Base-by-base conservation (phyloP, 2,113 vertebrate species). In the Chaetops frenatus region DNA sequence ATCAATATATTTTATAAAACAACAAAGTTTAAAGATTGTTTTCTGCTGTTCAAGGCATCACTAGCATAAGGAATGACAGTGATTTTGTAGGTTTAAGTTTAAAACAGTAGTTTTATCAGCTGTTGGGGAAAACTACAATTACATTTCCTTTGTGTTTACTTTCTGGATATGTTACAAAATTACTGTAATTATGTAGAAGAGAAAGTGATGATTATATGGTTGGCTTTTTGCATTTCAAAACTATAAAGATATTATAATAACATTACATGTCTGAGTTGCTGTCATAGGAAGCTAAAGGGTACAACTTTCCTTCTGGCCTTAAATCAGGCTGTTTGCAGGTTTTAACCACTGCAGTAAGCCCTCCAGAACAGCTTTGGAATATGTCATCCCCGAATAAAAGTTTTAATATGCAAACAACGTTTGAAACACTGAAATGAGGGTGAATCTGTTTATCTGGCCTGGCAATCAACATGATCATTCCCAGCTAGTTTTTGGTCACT, bases 111-210 rank as follows among this genome's bases (percentile, higher is more conserved):
- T 94, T 97, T 96, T 86, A 56, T 35, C 77, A 90, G 79, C 73
- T 96, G 83, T 73, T 96, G 72, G 13, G 28, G 84, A 95, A 97
- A 97, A 94, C 66, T 70, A 57, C 53, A 96, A 88, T 96, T 94
- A 70, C 57, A 44, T 84, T 88, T 96, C 81, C 86, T 96, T 90
- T 87, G 50, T 97, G 93, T 97, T 98, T 98, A 95, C 86, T 50
- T 93, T 94, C 88, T 60, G 82, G 45, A 77, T 88, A 94, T 58
- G 92, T 95, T 93, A 91, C 87, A 92, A 97, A 97, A 98, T 97
- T 6, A 97, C 92, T 96, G 31, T 97, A 97, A 98, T 98, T 98
- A 97, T 44, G 57, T 40, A 91, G 73, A 96, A 81, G 95, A 95
- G 53, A 90, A 86, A 93, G 61, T 91, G 57, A 78, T 97, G 83